Base-by-base conservation (phyloP, 2,888 invertebrate species). In the Ornithoptera priamus region DNA sequence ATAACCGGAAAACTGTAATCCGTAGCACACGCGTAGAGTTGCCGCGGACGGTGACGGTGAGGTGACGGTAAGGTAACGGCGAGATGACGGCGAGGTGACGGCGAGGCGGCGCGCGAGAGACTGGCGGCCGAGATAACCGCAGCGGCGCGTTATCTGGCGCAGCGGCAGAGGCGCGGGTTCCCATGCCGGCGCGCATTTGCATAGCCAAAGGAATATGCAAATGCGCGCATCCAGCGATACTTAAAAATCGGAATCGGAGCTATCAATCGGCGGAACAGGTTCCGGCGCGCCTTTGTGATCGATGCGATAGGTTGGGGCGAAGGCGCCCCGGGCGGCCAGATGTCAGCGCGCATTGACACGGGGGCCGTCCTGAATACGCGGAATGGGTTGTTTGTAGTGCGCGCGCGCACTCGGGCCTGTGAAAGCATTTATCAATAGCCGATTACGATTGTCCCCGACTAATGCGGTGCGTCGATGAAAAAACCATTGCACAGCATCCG, bases 181-280 rank as follows among this genome's bases (percentile, higher is more conserved):
- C 89, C 90, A 90, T 89, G 87, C 84, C 82, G 84, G 78, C 81
- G 80, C 82, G 79, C 81, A 92, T 92, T 91, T 88, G 88, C 92
- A 92, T 88, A 75, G 73, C 80, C 82, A 85, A 90, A 90, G 90
- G 86, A 88, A 77, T 90, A 91, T 90, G 91, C 91, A 90, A 91
- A 91, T 89, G 82, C 76, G 78, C 77, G 81, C 81, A 85, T 86
- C 8, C 84, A 83, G 75, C 77, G 78, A 85, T 83, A 83, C 88
- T 90, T 86, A 86, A 88, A 70, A 88, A 90, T 90, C 85, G 86
- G 77, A 85, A 84, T 83, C 82, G 79, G 78, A 70, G 80, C 86
- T 85, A 90, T 92, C 90, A 90, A 92, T 92, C 84, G 86, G 84
- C 85, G 83, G 89, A 92, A 92, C 92, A 88, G 92, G 92, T 92